A percentile compares a stretch with the other conserved stretches of the same genome.
phyloP scores from a whole-genome alignment of 2,113 vertebrate species.

The Psilopsiagon aymara region DNA sequence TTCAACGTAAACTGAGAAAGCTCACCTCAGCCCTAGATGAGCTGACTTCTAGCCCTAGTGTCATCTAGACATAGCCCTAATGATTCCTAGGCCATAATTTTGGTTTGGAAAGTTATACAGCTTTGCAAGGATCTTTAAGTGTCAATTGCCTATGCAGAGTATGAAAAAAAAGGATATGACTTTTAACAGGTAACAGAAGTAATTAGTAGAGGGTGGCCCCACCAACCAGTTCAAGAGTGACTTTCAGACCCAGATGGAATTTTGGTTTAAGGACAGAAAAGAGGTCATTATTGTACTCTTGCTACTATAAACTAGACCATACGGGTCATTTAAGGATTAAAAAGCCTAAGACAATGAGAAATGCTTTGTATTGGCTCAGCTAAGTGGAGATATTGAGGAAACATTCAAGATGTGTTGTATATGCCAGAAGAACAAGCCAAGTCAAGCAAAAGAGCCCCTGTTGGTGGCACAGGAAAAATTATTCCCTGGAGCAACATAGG shows the following conservation, averaged over 20 bases:
- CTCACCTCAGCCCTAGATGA: background rate
- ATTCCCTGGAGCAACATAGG: background rate
- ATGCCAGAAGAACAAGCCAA: constrained; percentile 46
- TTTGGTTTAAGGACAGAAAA: background rate
- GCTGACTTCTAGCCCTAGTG: background rate
- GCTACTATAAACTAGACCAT: background rate
- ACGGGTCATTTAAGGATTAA: constrained; percentile 26
- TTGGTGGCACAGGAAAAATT: constrained; percentile 13
- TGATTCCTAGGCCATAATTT: background rate
- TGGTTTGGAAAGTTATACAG: background rate
- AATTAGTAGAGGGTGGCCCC: background rate
- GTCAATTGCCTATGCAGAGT: background rate
- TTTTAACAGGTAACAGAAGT: background rate
- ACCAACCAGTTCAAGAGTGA: background rate
- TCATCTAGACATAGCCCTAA: background rate
- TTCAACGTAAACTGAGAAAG: background rate
- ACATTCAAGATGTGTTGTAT: background rate
- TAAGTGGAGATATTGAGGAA: background rate
- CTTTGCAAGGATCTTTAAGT: background rate
- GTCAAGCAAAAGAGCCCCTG: background rate
- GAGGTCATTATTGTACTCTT: background rate
- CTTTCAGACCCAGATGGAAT: background rate
- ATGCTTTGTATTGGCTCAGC: constrained; percentile 42
- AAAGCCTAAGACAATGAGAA: background rate
- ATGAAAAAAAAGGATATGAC: background rate